A percentile compares a stretch with the other conserved stretches of the same genome.
Evolutionary conservation across 2,113 vertebrate species (phyloP).

Genomic region (Stegostoma tigrinum): DNA sequence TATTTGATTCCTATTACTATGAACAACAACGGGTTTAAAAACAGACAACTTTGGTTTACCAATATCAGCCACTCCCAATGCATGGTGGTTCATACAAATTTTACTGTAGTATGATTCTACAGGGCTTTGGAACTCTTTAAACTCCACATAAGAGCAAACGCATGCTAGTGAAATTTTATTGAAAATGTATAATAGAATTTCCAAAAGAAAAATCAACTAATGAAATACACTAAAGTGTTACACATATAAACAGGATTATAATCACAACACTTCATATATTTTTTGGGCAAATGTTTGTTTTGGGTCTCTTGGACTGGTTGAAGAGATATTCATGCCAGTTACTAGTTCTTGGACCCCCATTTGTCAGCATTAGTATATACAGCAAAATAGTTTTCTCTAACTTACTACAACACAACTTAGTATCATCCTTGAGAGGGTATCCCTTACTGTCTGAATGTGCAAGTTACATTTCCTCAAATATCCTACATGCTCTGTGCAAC

Average conservation of each 20-base stretch:
- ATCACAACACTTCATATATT: not conserved
- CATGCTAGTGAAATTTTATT: not conserved
- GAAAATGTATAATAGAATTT: not conserved
- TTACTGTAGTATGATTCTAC: not conserved
- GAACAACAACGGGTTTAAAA: no score
- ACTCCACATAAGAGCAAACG: not conserved
- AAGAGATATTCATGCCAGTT: not conserved
- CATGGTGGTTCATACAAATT: no score
- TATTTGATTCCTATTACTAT: no score
- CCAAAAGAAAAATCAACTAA: not conserved
- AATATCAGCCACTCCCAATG: no score
- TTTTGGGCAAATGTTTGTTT: not conserved
- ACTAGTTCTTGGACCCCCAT: not conserved
- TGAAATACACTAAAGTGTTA: not conserved
- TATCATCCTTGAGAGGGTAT: not conserved
- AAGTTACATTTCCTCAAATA: not conserved
- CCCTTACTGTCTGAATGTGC: not conserved
- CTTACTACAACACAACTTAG: not conserved
- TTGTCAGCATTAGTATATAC: not conserved
- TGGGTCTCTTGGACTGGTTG: not conserved
- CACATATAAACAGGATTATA: not conserved
- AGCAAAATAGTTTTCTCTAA: not conserved
- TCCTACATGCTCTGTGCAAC: not conserved
- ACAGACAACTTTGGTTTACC: no score
- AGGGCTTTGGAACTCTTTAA: not conserved